Conservation (phyloP, 1,140 invertebrate genomes). For the Bombus pascuorum region DNA sequence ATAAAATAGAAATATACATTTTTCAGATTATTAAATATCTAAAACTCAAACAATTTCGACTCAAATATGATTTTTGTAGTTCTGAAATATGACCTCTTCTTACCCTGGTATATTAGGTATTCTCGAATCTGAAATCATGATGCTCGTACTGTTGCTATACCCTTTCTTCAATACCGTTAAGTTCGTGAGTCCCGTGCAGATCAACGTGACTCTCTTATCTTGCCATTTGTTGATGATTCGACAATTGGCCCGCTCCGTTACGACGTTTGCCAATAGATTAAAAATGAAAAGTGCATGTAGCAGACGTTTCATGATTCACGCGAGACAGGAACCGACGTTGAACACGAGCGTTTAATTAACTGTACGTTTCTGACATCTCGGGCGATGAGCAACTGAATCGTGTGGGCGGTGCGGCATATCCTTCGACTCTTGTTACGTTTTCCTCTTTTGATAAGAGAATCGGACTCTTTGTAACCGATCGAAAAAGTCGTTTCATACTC, state of each 20-base stretch:
- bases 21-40: too few relatives aligned
- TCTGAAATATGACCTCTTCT: neutral
- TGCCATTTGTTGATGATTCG: neutral
- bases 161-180: constrained; percentile 36
- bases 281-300: constrained; percentile 39
- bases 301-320: constrained; percentile 34
- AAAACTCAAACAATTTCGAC: neutral
- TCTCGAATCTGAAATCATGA: constrained; percentile 59
- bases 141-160: constrained; percentile 41
- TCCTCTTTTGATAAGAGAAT: constrained; percentile 58
- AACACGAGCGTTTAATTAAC: constrained; percentile 43
- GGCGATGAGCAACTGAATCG: constrained; percentile 26
- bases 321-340: neutral
- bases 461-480: constrained; percentile 1
- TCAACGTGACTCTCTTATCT: neutral
- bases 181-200: constrained; percentile 47
- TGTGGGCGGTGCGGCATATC: constrained; percentile 42
- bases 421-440: constrained; percentile 34
- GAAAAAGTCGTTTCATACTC: neutral
- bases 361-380: constrained; percentile 30
- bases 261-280: constrained; percentile 11
- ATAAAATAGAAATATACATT: too few relatives aligned
- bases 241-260: neutral
- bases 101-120: constrained; percentile 58
- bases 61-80: neutral